phyloP scores from a whole-genome alignment of 2,113 vertebrate genomes.

The Dromiciops gliroides region DNA sequence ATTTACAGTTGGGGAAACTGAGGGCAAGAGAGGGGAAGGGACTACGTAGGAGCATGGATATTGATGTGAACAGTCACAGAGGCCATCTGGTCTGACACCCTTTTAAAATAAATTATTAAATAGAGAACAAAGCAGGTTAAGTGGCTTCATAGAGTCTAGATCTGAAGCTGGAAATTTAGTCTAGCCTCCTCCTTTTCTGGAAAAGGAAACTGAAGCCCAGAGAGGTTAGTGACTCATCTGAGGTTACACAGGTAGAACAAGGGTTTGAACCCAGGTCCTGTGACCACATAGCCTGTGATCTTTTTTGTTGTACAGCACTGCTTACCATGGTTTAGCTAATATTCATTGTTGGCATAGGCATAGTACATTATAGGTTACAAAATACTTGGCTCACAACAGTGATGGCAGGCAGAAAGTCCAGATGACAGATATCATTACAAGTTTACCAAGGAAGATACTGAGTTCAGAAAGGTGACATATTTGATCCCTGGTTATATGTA shows the following conservation, averaged over 20 bases:
- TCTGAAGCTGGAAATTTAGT: neutral
- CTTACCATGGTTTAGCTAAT: neutral
- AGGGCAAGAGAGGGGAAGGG: too few relatives aligned
- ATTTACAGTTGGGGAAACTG: too few relatives aligned
- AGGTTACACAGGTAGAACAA: neutral
- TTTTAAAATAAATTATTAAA: too few relatives aligned
- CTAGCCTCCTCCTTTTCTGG: neutral
- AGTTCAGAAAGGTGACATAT: neutral
- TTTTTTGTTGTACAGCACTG: neutral
- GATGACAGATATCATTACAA: neutral
- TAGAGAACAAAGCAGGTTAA: too few relatives aligned
- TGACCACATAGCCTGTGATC: neutral
- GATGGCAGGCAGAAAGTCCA: neutral
- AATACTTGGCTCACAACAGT: neutral
- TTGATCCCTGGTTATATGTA: neutral
- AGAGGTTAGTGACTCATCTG: neutral
- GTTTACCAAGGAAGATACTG: neutral
- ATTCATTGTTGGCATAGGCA: neutral
- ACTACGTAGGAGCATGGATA: too few relatives aligned
- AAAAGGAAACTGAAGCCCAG: neutral
- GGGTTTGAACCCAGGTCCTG: neutral
- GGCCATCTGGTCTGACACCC: too few relatives aligned
- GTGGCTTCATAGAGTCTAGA: too few relatives aligned
- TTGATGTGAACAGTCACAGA: too few relatives aligned
- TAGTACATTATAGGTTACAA: neutral